These are phyloP conservation scores for Axea sp. DNA, from an alignment of 2,888 invertebrate genomes.

Conservation along the genomic window DNA sequence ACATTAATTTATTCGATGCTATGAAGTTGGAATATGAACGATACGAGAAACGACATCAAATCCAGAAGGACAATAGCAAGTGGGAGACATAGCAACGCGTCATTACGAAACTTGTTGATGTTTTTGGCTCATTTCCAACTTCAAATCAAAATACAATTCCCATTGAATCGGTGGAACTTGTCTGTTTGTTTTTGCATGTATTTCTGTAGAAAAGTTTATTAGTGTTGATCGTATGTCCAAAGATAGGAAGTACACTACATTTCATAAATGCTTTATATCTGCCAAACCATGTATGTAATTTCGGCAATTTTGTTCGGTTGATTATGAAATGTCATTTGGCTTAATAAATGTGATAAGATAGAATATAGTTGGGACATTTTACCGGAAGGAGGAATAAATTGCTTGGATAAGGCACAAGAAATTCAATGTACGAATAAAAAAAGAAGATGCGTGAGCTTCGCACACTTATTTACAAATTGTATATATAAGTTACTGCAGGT, in stretches of 20 bases:
- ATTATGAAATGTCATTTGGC: neutral
- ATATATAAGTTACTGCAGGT: slow-evolving; percentile 8
- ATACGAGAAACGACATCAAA: slow-evolving; percentile 67
- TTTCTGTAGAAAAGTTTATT: slow-evolving; percentile 37
- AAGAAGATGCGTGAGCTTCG: slow-evolving; percentile 44
- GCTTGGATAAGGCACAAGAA: slow-evolving; percentile 39
- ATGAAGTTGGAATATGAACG: slow-evolving; percentile 38
- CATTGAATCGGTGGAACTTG: slow-evolving; percentile 34
- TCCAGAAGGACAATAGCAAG: slow-evolving; percentile 35
- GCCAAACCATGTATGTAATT: neutral
- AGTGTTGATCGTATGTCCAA: slow-evolving; percentile 25
- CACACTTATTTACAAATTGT: slow-evolving; percentile 6
- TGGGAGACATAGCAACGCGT: slow-evolving; percentile 33
- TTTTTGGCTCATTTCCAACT: slow-evolving; percentile 56
- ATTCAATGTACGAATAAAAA: slow-evolving; percentile 41
- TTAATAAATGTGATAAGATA: slow-evolving; percentile 22
- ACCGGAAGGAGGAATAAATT: slow-evolving; percentile 40
- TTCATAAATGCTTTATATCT: neutral
- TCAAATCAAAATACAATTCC: slow-evolving; percentile 43
- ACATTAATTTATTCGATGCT: slow-evolving; percentile 25
- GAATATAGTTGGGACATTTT: slow-evolving; percentile 49
- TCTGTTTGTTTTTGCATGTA: slow-evolving; percentile 34
- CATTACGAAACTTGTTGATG: slow-evolving; percentile 61
- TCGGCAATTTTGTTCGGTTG: slow-evolving; percentile 1
- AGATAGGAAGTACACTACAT: neutral